Base-by-base conservation (phyloP, 1,140 invertebrate species). In the Bombus superbus region DNA sequence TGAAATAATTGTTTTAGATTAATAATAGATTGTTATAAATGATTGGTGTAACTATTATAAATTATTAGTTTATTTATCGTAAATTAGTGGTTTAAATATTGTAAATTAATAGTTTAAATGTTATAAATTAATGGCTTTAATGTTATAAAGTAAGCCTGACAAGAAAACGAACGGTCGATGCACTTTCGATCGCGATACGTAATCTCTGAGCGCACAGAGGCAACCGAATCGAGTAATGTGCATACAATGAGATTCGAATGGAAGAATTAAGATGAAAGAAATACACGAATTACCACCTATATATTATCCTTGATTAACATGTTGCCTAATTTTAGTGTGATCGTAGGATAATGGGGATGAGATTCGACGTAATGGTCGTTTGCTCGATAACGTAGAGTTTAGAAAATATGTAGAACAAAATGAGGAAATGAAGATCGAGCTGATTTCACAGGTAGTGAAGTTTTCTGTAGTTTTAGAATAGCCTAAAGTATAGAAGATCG, bases 101-200 rank as follows among this genome's bases (percentile, higher is more conserved):
- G 32, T 32, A 32, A 32, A 32, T 32, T 32, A 32, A 32, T 32
- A 32, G 32, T 32, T 32, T 32, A 32, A 32, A 32, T 32, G 32
- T 32, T 32, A 32, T 32, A 32, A 32, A 32, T 32, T 32, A 32
- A 32, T 32, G 32, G 32, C 32, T 32, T 32, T 32, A 32, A 32
- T 32, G 32, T 32, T 32, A 32, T 32, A 32, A 32, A 32, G 32
- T 32, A 32, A 88, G 66, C 86, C 74, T 78, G 77, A 75, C 47
- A 53, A 85, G 75, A 53, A 89, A 87, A 81, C 57, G 62, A 35
- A 64, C 86, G 73, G 73, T 85, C 73, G 82, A 81, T 81, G 86
- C 59, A 85, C 76, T 47, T 74, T 28, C 53, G 47, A 88, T 83
- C 84, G 10, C 44, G 38, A 62, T 78, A 64, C 53, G 73, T 64